Base-by-base conservation (phyloP, 2,797 vertebrate species). In the Tragelaphus oryx region DNA sequence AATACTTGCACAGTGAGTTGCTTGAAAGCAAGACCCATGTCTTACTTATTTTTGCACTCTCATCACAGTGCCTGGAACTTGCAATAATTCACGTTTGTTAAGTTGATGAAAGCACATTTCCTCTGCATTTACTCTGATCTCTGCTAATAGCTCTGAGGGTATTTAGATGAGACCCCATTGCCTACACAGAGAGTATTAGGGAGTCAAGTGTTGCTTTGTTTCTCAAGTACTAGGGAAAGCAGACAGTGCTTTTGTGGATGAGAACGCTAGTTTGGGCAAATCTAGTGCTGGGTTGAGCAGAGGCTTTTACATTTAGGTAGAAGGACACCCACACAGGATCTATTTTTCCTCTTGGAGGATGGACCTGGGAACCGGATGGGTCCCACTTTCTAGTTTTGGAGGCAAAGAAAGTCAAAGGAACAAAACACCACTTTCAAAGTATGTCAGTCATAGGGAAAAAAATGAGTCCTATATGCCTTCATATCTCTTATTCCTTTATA, bases 371-470 rank as follows among this genome's bases (percentile, higher is more conserved):
- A 90, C n/a, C 28, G 44, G 3, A 59, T 87, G 41, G 57, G 54
- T 85, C 62, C 54, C 4, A 78, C 26, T 88, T 94, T 75, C 79
- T 89, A 79, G 44, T 95, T 94, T 24, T 79, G 71, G 83, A 94
- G 75, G 80, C 59, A 94, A 92, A 86, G 54, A 93, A 90, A 92
- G 62, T 68, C 37, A 94, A 92, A 94, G 48, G 46, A 91, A 87
- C 5, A 37, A 87, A 81, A 92, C 18, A 82, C 6, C 8, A 37
- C 81, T 90, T 93, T 94, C 71, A 84, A 95, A 93, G 86, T 79
- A 4, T 60, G 46, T 68, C 26, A 78, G 37, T 54, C 94, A 24
- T n/a, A 84, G 24, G 33, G 46, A 54, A 86, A 90, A 88, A 92
- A 80, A 65, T 3, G 11, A 78, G 50, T 12, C 41, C 46, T 79